Evolutionary conservation across 2,797 vertebrate genomes (phyloP), one percentile per base, ranked within the genome.

Genomic region (Pampus argenteus): DNA sequence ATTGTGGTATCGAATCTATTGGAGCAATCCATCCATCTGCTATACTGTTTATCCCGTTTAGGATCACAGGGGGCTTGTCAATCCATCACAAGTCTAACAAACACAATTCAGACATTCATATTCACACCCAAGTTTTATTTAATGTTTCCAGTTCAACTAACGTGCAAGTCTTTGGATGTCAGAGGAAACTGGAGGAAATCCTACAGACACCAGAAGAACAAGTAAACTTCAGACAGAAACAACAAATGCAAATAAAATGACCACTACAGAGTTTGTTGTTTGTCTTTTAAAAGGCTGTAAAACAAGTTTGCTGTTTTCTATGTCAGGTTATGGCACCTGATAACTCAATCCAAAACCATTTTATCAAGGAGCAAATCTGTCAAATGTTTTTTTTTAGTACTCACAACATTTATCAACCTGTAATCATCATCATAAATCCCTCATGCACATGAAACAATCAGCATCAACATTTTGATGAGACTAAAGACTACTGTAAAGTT

Each of bases 11-110:
- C 47, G 47, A 65, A 65, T 60, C 61, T 56, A 61, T 42, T 66
- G 42, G 25, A 51, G 29, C 20, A 14, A 65, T 78, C 52, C 40
- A 54, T 79, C 62, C 47, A 75, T 75, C 64, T 78, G 63, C 61
- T 71, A 23, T 44, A 42, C 18, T 49, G 47, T 29, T 56, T 60
- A 47, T 57, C 25, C 38, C 54, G 59, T 29, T 74, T 74, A 75
- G 40, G 74, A 83, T 64, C n/a, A 23, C 25, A 18, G 22, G 5
- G 13, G 22, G 45, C 0, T 61, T 13, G 22, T 85, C 58, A 73
- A 66, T 81, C 71, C 18, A 52, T 74, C 36, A 40, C 57, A 74
- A 64, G 66, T 20, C 45, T 68, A 34, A 56, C 52, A 65, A 55
- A 65, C 48, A 62, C 9, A 65, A 68, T 72, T 72, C 38, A 42